Conservation (phyloP, 2,888 invertebrate genomes). For the Drosophila gaucha region DNA sequence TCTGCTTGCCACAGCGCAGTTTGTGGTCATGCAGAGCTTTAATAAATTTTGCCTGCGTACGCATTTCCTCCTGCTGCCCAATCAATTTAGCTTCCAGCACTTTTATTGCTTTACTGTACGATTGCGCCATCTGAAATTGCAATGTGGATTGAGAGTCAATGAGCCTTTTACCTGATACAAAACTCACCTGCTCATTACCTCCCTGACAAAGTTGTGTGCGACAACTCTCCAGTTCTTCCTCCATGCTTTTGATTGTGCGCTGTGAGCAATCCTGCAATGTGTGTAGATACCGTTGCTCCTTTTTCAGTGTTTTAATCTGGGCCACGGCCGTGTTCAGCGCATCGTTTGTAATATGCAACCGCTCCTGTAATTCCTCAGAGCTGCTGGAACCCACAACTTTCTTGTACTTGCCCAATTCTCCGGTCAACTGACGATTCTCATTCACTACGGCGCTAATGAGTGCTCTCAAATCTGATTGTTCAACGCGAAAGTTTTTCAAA, state of each 20-base stretch:
- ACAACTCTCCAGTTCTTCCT: slow-evolving; percentile 88
- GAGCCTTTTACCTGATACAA: neutral
- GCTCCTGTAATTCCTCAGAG: slow-evolving; percentile 47
- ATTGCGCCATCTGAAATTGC: slow-evolving; percentile 84
- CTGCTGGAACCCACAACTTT: slow-evolving; percentile 32
- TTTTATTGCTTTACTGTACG: slow-evolving; percentile 85
- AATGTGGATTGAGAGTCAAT: neutral
- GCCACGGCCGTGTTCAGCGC: slow-evolving; percentile 82
- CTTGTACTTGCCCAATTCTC: slow-evolving; percentile 64
- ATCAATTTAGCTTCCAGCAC: slow-evolving; percentile 82
- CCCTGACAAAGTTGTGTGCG: slow-evolving; percentile 64
- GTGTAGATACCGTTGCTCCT: slow-evolving; percentile 89
- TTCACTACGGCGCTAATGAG: slow-evolving; percentile 81
- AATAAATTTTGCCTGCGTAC: slow-evolving; percentile 43
- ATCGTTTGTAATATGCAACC: slow-evolving; percentile 74
- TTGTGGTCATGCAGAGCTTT: slow-evolving; percentile 67
- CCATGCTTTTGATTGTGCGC: slow-evolving; percentile 88
- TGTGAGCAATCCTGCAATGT: slow-evolving; percentile 89
- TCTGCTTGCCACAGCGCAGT: slow-evolving; percentile 39
- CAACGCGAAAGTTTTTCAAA: slow-evolving; percentile 70
- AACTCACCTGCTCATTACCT: slow-evolving; percentile 62
- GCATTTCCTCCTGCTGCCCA: slow-evolving; percentile 41
- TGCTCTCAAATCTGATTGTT: slow-evolving; percentile 77
- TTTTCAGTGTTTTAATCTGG: slow-evolving; percentile 83
- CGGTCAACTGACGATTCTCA: slow-evolving; percentile 82